Conservation (phyloP, 2,797 vertebrate genomes). For the Eulemur mongoz region DNA sequence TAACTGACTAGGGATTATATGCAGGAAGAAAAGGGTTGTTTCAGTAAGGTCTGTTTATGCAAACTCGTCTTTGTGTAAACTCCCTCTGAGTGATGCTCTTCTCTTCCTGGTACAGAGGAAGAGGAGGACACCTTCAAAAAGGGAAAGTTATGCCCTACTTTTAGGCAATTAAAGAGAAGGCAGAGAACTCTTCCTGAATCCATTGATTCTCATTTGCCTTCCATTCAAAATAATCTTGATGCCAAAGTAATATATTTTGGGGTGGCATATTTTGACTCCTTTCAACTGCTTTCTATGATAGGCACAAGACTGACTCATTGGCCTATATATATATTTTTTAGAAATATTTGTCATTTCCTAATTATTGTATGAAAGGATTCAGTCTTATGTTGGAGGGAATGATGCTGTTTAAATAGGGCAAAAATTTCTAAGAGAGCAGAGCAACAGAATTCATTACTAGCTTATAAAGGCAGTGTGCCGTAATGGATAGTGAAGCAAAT, state of each 20-base stretch:
- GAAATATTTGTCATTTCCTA: not conserved
- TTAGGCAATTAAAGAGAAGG: too few relatives aligned
- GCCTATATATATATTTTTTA: not conserved
- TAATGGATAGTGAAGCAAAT: not conserved
- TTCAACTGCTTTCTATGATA: not conserved
- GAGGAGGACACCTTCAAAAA: not conserved
- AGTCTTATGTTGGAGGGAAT: not conserved
- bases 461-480: not conserved
- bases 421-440: not conserved
- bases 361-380: not conserved
- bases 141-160: not conserved
- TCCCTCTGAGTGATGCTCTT: not conserved
- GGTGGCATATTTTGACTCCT: not conserved
- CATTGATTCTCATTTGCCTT: not conserved
- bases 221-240: not conserved
- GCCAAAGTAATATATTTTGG: not conserved
- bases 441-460: not conserved
- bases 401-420: not conserved
- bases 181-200: not conserved
- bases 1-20: not conserved
- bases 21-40: not conserved
- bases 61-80: not conserved
- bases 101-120: not conserved
- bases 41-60: not conserved
- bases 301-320: not conserved